Evolutionary conservation across 2,113 vertebrate species (phyloP).

Genomic region (Nerophis ophidion): DNA sequence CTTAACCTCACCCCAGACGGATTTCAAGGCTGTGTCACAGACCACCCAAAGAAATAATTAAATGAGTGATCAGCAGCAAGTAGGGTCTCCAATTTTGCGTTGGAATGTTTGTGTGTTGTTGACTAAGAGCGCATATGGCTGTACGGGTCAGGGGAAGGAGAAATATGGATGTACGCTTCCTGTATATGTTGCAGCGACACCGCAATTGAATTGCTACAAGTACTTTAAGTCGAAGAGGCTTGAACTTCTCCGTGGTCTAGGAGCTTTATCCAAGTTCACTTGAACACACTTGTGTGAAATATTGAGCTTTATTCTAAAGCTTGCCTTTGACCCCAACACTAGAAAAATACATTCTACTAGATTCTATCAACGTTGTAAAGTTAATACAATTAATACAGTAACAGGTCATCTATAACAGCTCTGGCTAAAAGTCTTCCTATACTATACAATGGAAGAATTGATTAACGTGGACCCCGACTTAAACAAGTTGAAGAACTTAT

Average conservation of each 20-base stretch:
- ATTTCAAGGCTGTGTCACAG: conserved; percentile 34
- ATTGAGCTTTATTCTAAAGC: too few species aligned
- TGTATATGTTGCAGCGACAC: not conserved
- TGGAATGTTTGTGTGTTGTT: conserved; percentile 15
- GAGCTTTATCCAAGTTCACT: not conserved
- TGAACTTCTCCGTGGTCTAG: not conserved
- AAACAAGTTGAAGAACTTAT: too few species aligned
- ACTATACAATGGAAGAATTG: too few species aligned
- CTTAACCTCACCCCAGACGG: conserved; percentile 39
- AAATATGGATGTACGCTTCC: conserved; percentile 4
- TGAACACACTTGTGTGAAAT: too few species aligned
- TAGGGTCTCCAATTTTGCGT: conserved; percentile 14
- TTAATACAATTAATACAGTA: too few species aligned
- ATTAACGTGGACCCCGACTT: too few species aligned
- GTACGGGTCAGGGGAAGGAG: not conserved
- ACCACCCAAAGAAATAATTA: conserved; percentile 46
- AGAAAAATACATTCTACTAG: too few species aligned
- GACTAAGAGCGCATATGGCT: not conserved
- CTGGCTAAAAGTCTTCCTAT: too few species aligned
- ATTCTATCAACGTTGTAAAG: too few species aligned
- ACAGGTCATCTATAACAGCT: too few species aligned
- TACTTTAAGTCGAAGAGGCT: not conserved
- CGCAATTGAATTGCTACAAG: not conserved
- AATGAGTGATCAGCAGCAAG: conserved; percentile 32
- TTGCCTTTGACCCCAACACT: too few species aligned